Percentiles rank a stretch among this genome's conserved stretches.
Evolutionary conservation across 1,140 invertebrate genomes (phyloP).

Genomic region (Hylaeus anthracinus): DNA sequence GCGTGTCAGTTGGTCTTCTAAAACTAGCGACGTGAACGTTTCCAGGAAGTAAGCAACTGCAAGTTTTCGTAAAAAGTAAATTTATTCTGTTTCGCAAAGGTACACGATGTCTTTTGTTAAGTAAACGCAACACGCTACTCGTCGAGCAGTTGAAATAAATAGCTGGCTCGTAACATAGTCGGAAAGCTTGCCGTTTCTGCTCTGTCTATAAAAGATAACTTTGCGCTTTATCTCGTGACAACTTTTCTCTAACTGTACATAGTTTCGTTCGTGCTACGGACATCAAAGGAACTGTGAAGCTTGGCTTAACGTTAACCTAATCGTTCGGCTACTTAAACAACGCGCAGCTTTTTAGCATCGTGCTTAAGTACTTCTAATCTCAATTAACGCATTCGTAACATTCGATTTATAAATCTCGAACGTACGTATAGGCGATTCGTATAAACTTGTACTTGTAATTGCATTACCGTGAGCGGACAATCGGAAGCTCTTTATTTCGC

Average conservation of each 20-base stretch:
- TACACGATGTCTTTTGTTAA: conserved; percentile 20
- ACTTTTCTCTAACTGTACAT: not conserved
- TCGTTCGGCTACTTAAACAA: not conserved
- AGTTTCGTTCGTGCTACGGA: conserved; percentile 16
- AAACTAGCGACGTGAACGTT: too few relatives aligned
- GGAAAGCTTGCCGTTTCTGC: not conserved
- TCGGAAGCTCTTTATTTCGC: not conserved
- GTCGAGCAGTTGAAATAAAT: not conserved
- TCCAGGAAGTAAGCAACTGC: not conserved
- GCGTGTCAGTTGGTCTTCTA: too few relatives aligned
- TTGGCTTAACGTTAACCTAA: conserved; percentile 4
- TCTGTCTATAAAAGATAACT: conserved; percentile 9
- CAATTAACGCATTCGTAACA: not conserved
- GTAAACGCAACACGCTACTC: conserved; percentile 15
- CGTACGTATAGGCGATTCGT: not conserved
- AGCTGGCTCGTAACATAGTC: not conserved
- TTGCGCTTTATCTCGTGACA: not conserved
- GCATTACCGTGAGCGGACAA: not conserved
- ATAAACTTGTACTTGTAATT: conserved; percentile 7
- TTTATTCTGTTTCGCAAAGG: conserved; percentile 31
- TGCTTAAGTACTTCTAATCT: not conserved
- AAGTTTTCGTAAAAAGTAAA: conserved; percentile 35
- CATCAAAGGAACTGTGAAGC: conserved; percentile 43
- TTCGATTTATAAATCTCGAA: not conserved
- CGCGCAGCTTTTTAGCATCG: not conserved